phyloP scores from a whole-genome alignment of 2,797 vertebrate species.

The Alcedo quadribrachys region DNA sequence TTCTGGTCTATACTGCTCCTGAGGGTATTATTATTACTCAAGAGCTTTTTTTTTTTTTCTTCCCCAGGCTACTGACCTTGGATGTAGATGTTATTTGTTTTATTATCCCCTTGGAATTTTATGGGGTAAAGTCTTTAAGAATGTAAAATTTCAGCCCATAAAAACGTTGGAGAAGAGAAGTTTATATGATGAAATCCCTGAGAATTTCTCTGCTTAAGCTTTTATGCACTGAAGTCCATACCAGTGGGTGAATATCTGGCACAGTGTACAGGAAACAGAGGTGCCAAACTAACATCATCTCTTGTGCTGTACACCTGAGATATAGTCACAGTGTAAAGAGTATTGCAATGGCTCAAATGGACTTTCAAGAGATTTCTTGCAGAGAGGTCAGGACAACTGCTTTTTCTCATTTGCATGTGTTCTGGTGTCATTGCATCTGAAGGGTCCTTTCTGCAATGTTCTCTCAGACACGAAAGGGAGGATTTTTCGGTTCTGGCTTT shows the following conservation, averaged over 20 bases:
- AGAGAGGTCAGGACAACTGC: neutral
- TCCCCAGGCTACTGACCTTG: neutral
- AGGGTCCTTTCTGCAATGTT: no score
- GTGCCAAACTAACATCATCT: neutral
- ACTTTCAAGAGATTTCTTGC: neutral
- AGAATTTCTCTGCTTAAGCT: conserved; percentile 8
- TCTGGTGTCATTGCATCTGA: neutral
- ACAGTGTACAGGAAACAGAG: neutral
- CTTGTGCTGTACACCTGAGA: neutral
- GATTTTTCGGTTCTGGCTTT: neutral
- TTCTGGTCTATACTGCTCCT: conserved; percentile 28
- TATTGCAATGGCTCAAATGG: neutral
- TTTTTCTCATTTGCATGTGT: neutral
- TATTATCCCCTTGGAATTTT: conserved; percentile 47
- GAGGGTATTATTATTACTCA: conserved; percentile 27
- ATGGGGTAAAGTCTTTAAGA: conserved; percentile 41
- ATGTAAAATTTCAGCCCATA: conserved; percentile 37
- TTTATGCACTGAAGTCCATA: conserved; percentile 4
- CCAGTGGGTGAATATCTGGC: neutral
- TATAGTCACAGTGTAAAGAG: neutral
- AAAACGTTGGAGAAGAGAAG: conserved; percentile 60
- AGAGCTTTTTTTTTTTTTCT: neutral
- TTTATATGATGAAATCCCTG: conserved; percentile 11
- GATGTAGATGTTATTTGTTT: conserved; percentile 42
- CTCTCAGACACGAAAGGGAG: neutral